Evolutionary conservation across 2,888 invertebrate genomes (phyloP).

Genomic region (Rhamphomyia laevipes): DNA sequence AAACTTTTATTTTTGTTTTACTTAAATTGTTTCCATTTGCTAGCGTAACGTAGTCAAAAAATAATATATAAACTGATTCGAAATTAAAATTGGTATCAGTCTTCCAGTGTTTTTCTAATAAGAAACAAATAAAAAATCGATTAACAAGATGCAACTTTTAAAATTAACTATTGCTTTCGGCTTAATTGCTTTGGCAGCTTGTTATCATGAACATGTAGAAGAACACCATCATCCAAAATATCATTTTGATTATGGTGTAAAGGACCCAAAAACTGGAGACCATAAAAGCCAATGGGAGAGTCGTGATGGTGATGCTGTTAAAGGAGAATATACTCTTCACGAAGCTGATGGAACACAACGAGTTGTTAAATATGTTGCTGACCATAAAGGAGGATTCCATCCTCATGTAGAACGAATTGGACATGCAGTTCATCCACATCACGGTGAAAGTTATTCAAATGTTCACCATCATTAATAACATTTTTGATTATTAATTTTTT

Average conservation of each 20-base stretch:
- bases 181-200: too few species aligned
- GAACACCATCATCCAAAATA: conserved; percentile 36
- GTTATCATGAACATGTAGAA: conserved; percentile 2
- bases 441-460: conserved; percentile 8
- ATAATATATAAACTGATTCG: too few species aligned
- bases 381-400: conserved; percentile 40
- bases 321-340: conserved; percentile 39
- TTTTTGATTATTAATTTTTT: too few species aligned
- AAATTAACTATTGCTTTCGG: too few species aligned
- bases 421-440: conserved; percentile 25
- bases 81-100: too few species aligned
- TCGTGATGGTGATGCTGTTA: conserved; percentile 42
- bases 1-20: too few species aligned
- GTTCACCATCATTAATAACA: not conserved
- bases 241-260: conserved; percentile 40
- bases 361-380: conserved; percentile 40
- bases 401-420: conserved; percentile 41
- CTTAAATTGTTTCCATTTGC: too few species aligned
- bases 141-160: too few species aligned
- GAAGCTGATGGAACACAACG: conserved; percentile 41
- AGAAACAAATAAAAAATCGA: too few species aligned
- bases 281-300: conserved; percentile 41
- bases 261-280: conserved; percentile 40
- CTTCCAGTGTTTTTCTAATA: too few species aligned
- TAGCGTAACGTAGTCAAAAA: too few species aligned